phyloP scores from a whole-genome alignment of 1,140 invertebrate genomes.

The Acromyrmex heyeri region DNA sequence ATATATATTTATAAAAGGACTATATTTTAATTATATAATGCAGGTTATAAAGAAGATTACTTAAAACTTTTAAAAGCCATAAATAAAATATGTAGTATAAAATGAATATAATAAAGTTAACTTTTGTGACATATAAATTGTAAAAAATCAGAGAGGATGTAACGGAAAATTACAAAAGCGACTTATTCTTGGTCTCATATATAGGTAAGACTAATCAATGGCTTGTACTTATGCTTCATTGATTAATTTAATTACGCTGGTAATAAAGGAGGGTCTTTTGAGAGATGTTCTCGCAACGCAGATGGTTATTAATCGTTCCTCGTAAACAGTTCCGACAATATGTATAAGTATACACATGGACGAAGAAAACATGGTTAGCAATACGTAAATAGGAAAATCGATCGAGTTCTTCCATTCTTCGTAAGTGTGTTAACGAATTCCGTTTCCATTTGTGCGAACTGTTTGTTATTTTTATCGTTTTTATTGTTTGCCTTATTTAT shows the following conservation, averaged over 20 bases:
- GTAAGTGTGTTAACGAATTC: slow-evolving; percentile 19
- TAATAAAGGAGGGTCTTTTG: slow-evolving; percentile 49
- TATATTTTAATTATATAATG: neutral
- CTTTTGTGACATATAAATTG: neutral
- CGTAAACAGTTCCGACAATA: slow-evolving; percentile 28
- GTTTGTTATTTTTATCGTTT: neutral
- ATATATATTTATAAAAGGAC: neutral
- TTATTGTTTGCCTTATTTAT: neutral
- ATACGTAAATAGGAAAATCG: slow-evolving; percentile 51
- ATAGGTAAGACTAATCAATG: slow-evolving; percentile 37
- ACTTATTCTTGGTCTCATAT: slow-evolving; percentile 36
- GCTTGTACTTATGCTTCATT: slow-evolving; percentile 8
- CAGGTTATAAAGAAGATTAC: neutral
- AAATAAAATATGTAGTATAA: slow-evolving; percentile 9
- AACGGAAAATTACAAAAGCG: slow-evolving; percentile 1
- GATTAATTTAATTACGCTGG: slow-evolving; percentile 43
- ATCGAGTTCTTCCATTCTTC: slow-evolving; percentile 21
- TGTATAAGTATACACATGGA: neutral
- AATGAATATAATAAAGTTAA: slow-evolving; percentile 11
- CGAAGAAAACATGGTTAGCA: neutral
- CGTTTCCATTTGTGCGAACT: slow-evolving; percentile 13
- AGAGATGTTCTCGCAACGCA: slow-evolving; percentile 30
- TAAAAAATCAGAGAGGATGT: slow-evolving; percentile 8
- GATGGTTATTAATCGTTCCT: slow-evolving; percentile 43
- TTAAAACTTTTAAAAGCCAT: neutral